Conservation (phyloP, 2,797 vertebrate genomes). For the Gallirallus australis region DNA sequence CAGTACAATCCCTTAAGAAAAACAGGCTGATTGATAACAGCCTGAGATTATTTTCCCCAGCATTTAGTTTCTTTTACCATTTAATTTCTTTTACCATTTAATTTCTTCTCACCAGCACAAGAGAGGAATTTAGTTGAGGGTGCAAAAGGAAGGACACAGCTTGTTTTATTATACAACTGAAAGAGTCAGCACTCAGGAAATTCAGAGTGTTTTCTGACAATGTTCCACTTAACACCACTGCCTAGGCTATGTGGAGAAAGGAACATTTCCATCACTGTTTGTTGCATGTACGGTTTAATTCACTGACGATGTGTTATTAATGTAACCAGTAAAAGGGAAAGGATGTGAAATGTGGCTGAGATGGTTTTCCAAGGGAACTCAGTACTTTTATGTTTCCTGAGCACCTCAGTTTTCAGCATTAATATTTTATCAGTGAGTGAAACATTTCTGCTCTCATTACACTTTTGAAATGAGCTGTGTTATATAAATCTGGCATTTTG, state of each 20-base stretch:
- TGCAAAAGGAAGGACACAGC: background rate
- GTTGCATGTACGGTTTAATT: background rate
- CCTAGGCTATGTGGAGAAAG: background rate
- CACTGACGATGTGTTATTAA: background rate
- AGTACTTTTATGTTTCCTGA: background rate
- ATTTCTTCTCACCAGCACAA: background rate
- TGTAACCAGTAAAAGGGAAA: background rate
- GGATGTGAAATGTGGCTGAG: background rate
- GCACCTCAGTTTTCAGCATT: background rate
- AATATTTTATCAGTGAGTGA: conserved; percentile 2
- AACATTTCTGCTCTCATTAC: background rate
- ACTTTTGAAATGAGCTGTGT: background rate
- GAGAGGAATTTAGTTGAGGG: background rate
- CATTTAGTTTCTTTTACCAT: background rate
- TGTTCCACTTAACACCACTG: background rate
- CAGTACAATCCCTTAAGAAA: background rate
- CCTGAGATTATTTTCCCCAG: background rate
- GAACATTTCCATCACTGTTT: background rate
- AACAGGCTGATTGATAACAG: background rate
- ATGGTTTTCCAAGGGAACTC: background rate
- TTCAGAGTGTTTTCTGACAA: background rate
- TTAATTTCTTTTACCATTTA: background rate
- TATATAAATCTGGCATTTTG: background rate
- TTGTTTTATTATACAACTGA: background rate
- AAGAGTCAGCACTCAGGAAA: background rate